Evolutionary conservation across 2,113 vertebrate genomes (phyloP), one percentile per base, ranked within the genome.

Genomic region (Apteryx mantelli): DNA sequence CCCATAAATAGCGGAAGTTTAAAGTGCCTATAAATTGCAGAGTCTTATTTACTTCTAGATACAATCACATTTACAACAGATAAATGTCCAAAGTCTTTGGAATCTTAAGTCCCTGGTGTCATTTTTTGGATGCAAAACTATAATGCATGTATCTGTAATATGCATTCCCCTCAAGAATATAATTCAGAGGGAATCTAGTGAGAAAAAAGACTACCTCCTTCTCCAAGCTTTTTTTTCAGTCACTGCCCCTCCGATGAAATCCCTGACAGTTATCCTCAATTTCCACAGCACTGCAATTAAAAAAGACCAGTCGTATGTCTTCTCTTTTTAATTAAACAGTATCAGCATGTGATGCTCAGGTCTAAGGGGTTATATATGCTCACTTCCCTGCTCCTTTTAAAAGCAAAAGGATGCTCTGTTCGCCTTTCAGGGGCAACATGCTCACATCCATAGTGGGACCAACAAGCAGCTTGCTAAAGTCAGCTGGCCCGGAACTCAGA

Each of bases 41-140:
- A 87, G 85, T 83, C 95, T 96, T 97, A 96, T 86, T 97, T 96
- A 95, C 89, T 95, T 96, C 94, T 89, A 79, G 87, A 90, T 92
- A 94, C 91, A 97, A 96, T 97, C 97, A 95, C 81, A 82, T 97
- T 98, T 96, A 89, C 91, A 94, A 88, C 60, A 94, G 75, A 97
- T 97, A 97, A 96, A 97, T 32, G n/a, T 92, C 91, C 79, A 71
- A 84, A 88, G 86, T 70, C 89, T 92, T 91, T 81, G 84, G 96
- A 97, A 95, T 76, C 85, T 89, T 56, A 93, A 95, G 86, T 94
- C 93, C 89, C 91, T 40, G 25, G 74, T 93, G 95, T 81, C 83
- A 80, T 88, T 95, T 88, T 94, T 85, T 88, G 40, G 74, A 95
- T 91, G 89, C 82, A 96, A 95, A 96, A 69, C 66, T 65, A 28